Conservation (phyloP, 92 coral and sea anemone species). For the Porites rus region DNA sequence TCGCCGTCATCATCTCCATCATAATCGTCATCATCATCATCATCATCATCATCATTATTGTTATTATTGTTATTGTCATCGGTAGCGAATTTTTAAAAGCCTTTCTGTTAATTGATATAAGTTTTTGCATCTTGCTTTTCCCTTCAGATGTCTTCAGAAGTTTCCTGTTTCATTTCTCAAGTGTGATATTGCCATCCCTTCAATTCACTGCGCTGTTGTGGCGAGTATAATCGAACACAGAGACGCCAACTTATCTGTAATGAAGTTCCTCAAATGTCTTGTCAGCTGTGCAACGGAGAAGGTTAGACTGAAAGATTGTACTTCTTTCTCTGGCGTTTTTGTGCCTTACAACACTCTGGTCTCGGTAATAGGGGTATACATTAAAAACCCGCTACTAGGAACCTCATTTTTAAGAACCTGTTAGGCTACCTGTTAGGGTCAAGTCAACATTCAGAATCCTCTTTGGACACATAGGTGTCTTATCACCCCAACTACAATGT, state of each 20-base stretch:
- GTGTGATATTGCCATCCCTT: slow-evolving; percentile 80
- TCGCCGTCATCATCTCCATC: background rate
- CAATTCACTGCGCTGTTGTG: slow-evolving; percentile 91
- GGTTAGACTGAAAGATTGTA: slow-evolving; percentile 21
- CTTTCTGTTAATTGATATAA: too few relatives aligned
- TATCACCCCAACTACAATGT: too few relatives aligned
- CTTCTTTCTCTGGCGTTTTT: background rate
- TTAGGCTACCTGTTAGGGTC: too few relatives aligned
- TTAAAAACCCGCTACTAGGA: too few relatives aligned
- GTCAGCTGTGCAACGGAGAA: slow-evolving; percentile 75
- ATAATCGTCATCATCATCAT: background rate
- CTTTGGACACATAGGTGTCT: too few relatives aligned
- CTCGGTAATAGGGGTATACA: too few relatives aligned
- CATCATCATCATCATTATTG: background rate
- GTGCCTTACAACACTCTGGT: background rate
- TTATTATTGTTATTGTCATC: too few relatives aligned
- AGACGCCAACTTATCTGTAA: slow-evolving; percentile 94
- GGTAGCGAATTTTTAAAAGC: too few relatives aligned
- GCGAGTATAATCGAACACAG: slow-evolving; percentile 91
- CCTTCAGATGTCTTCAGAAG: slow-evolving; percentile 86
- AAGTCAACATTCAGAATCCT: too few relatives aligned
- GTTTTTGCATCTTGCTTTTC: background rate
- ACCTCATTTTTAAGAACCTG: too few relatives aligned
- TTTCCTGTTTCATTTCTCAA: slow-evolving; percentile 86
- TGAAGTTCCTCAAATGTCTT: slow-evolving; percentile 90